Evolutionary conservation across 2,797 vertebrate genomes (phyloP).

Genomic region (Rhincodon typus): DNA sequence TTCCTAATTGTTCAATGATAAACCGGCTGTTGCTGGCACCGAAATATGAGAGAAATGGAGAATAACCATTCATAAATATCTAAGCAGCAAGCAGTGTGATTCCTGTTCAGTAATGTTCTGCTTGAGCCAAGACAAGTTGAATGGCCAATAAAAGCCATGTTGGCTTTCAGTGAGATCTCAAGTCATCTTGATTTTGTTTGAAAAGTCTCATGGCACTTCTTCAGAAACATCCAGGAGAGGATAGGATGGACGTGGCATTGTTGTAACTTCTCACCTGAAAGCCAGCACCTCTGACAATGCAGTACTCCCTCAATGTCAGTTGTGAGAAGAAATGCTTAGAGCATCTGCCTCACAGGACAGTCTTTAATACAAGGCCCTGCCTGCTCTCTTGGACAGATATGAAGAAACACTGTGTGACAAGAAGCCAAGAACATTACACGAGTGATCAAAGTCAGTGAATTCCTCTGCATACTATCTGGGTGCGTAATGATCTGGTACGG

Average conservation of each 20-base stretch:
- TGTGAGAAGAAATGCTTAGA: no score
- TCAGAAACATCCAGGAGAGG: neutral
- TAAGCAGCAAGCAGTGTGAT: neutral
- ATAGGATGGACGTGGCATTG: no score
- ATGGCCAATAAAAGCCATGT: neutral
- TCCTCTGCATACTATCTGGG: no score
- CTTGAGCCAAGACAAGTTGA: neutral
- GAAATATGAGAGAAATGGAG: neutral
- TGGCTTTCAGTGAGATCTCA: neutral
- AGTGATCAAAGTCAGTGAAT: no score
- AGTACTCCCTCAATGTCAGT: neutral
- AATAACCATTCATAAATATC: neutral
- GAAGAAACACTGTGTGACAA: no score
- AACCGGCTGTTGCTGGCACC: neutral
- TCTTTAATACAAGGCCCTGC: no score
- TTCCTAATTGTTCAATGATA: neutral
- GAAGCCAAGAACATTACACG: no score
- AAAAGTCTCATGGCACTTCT: neutral
- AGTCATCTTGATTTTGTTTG: neutral
- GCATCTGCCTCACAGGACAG: no score
- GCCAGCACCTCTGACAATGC: neutral
- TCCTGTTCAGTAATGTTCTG: neutral
- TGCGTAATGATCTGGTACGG: no score
- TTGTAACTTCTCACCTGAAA: neutral
- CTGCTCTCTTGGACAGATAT: no score